Evolutionary conservation across 2,113 vertebrate genomes (phyloP), one percentile per base, ranked within the genome.

Genomic region (Thamnaconus septentrionalis): DNA sequence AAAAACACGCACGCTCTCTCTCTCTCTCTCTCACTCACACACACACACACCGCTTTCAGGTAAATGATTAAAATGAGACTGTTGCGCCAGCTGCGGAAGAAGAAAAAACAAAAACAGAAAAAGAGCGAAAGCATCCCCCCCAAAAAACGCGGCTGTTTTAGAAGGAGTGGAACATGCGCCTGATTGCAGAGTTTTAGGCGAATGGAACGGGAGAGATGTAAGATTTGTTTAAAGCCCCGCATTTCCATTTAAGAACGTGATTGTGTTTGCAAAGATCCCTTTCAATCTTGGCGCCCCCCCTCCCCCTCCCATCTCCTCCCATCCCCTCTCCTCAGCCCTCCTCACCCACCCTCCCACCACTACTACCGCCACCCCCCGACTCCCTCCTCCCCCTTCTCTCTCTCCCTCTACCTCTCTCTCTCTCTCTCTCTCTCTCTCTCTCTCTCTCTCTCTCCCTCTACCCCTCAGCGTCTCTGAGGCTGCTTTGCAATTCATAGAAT

Each of bases 401-500:
- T 31, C 18, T 31, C 18, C 18, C 18, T 31, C 18, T 31, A 1
- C 18, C 18, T 31, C 18, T 31, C 18, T 43, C 7, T 4, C 6
- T 4, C 66, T 41, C 45, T 59, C 63, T 46, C 45, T 47, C 48
- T 48, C 79, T 85, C 90, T 41, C 66, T 42, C 45, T 56, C 63
- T 46, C 41, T 31, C 18, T 31, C 18, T 53, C 51, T 51, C 79
- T 83, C 90, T 69, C 85, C 90, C 86, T 88, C 87, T 90, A 87
- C 88, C 92, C 91, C 91, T 93, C 92, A 92, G 91, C 90, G 89
- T 92, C 91, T 92, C 87, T 73, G 91, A 91, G 90, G 91, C 93
- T 94, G 91, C 92, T 93, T 93, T 94, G 93, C 93, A 94, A 94
- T 93, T 94, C 93, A 94, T 93, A 93, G 92, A 93, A 93, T 93